Evolutionary conservation across 1,140 invertebrate genomes (phyloP).

Genomic region (Drosophila albomicans): DNA sequence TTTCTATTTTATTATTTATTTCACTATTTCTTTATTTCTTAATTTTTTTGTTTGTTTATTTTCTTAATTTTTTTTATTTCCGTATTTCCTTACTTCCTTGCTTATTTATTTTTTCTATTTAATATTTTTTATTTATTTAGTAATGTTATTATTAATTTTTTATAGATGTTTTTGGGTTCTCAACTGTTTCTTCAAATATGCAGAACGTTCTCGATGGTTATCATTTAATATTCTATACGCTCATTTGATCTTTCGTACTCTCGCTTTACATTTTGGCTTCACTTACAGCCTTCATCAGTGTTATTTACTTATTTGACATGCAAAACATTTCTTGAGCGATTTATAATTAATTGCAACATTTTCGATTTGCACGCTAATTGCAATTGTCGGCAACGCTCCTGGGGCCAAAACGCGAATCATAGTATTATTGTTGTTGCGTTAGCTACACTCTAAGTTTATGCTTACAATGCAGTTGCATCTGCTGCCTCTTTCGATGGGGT

Average conservation of each 20-base stretch:
- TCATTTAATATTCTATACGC: not conserved
- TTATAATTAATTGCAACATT: slow-evolving; percentile 75
- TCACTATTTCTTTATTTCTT: too few relatives aligned
- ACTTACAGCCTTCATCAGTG: not conserved
- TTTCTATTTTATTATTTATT: too few relatives aligned
- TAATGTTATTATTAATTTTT: too few relatives aligned
- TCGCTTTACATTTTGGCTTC: not conserved
- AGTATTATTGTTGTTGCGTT: slow-evolving; percentile 11
- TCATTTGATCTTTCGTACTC: not conserved
- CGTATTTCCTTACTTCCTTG: too few relatives aligned
- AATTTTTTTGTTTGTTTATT: too few relatives aligned
- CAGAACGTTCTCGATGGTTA: not conserved
- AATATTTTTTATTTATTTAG: too few relatives aligned
- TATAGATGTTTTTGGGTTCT: too few relatives aligned
- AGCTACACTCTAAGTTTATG: not conserved
- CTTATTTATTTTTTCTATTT: too few relatives aligned
- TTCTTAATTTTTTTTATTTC: too few relatives aligned
- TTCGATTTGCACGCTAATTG: slow-evolving; percentile 71
- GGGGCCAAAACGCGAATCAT: slow-evolving; percentile 32
- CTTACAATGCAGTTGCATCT: slow-evolving; percentile 7
- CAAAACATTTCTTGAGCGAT: slow-evolving; percentile 57
- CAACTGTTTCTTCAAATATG: not conserved
- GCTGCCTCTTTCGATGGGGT: not conserved
- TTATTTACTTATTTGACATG: slow-evolving; percentile 45
- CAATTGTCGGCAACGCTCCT: slow-evolving; percentile 63